Percentiles rank a stretch among this genome's conserved stretches.
Evolutionary conservation across 2,888 invertebrate genomes (phyloP).

Genomic region (Caenorhabditis zanzibari): DNA sequence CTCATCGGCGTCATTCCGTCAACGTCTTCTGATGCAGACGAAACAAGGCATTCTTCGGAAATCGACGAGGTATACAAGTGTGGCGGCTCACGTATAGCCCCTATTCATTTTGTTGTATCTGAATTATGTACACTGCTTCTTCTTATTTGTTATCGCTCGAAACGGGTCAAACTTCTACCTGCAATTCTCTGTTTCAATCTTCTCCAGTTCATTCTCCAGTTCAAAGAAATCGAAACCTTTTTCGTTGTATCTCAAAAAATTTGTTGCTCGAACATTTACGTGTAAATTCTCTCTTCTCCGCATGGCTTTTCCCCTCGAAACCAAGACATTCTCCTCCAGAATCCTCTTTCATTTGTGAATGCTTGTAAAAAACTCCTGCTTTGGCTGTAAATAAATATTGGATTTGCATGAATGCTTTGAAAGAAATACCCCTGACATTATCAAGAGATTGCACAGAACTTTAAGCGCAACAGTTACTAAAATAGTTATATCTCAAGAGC

Average conservation of each 20-base stretch:
- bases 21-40: conserved; percentile 75
- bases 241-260: conserved; percentile 46
- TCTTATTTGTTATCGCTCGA: neutral
- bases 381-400: conserved; percentile 44
- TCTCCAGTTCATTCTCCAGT: conserved; percentile 10
- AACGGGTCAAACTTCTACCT: conserved; percentile 23
- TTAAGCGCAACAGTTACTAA: too few relatives aligned
- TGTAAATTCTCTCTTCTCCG: conserved; percentile 28
- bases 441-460: too few relatives aligned
- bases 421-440: neutral
- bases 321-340: conserved; percentile 1
- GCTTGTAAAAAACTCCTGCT: conserved; percentile 27
- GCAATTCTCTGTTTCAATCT: neutral
- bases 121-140: too few relatives aligned
- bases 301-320: conserved; percentile 33
- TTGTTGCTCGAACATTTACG: conserved; percentile 30
- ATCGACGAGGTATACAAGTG: conserved; percentile 73
- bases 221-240: conserved; percentile 11
- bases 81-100: conserved; percentile 53
- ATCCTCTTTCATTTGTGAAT: conserved; percentile 42
- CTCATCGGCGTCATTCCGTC: conserved; percentile 78
- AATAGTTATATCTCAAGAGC: too few relatives aligned
- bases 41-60: conserved; percentile 73
- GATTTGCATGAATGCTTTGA: neutral
- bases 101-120: neutral